Evolutionary conservation across 2,888 invertebrate species (phyloP), one percentile per base, ranked within the genome.

Genomic region (Dynastes tityus): DNA sequence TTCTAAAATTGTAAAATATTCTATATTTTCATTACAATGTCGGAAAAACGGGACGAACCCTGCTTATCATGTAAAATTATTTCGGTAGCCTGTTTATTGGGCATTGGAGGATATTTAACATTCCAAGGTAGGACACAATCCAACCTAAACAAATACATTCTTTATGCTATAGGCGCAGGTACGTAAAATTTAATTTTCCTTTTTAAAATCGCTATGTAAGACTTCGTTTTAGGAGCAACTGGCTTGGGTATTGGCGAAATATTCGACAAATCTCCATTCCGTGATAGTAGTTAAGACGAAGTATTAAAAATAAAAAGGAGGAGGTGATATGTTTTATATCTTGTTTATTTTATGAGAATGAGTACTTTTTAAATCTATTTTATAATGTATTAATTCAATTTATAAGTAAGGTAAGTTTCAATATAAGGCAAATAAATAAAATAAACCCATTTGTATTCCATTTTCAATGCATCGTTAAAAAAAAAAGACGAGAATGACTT

Each of bases 31-130:
- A 11, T 45, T 45, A 51, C 49, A 77, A 78, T 80, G 76, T 49
- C 67, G 11, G 53, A 63, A 74, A 82, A 80, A 77, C 73, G 82
- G 71, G 75, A 79, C 5, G 80, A 83, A 79, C 37, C 76, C 76
- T 88, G 88, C 81, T 79, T 86, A 29, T 83, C 87, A 13, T 88
- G 88, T 78, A 88, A 88, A 85, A 53, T 88, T 61, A 85, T 85
- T 63, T 85, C 87, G 32, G 83, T 88, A 58, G 82, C 83, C 78
- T 86, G 86, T 80, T 83, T 87, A 22, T 78, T 83, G 74, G 86
- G 86, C 13, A 86, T 88, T 80, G 88, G 88, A 68, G 82, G 82
- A 65, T 88, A 88, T 82, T 84, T 88, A 74, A 82, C 88, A 77
- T 80, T 85, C 55, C 83, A 83, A 40, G 86, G 85, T 11, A 84